These are phyloP conservation scores for Damaliscus lunatus DNA, from an alignment of 2,113 vertebrate genomes.

Conservation along the genomic window DNA sequence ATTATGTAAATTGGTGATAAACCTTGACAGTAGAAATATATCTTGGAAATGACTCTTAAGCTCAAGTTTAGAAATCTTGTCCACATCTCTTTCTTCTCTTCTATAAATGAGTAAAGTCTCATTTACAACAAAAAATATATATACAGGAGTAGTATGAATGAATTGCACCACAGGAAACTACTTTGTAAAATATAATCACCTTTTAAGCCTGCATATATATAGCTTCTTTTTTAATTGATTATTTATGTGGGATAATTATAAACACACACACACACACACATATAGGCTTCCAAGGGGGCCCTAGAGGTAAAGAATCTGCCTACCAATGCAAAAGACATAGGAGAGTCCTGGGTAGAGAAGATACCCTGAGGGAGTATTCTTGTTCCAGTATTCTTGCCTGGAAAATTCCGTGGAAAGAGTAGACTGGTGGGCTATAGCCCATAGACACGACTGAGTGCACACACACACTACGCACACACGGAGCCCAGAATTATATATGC, in stretches of 20 bases:
- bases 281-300: background rate
- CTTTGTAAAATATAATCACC: background rate
- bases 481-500: background rate
- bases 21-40: conserved; percentile 57
- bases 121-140: background rate
- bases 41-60: conserved; percentile 50
- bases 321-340: background rate
- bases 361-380: background rate
- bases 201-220: background rate
- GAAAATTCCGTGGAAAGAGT: background rate
- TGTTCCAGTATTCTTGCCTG: background rate
- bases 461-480: background rate
- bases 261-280: background rate
- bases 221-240: background rate
- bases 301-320: background rate
- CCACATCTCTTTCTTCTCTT: background rate
- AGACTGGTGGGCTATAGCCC: background rate
- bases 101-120: background rate
- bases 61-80: conserved; percentile 42
- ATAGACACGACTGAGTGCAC: background rate
- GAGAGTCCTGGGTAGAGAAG: background rate
- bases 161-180: background rate
- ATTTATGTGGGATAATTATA: background rate
- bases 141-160: background rate
- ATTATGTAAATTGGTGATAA: conserved; percentile 53